Conservation (phyloP, 2,888 invertebrate species). For the Physocephala rufipes region DNA sequence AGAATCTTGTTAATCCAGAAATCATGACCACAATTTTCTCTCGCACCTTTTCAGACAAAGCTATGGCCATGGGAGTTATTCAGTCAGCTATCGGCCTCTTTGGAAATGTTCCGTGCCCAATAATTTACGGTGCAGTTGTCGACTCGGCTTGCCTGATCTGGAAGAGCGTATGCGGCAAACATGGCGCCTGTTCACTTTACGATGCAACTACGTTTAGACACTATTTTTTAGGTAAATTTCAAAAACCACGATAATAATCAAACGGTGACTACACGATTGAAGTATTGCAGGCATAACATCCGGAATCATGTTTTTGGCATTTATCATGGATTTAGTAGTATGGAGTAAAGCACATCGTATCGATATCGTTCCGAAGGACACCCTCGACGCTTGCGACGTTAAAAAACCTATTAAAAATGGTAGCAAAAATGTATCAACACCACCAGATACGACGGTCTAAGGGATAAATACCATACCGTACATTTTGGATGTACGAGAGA, state of each 20-base stretch:
- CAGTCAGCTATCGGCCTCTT: constrained; percentile 93
- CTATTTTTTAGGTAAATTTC: constrained; percentile 80
- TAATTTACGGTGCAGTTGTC: constrained; percentile 90
- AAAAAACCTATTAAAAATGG: constrained; percentile 53
- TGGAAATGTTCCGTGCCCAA: constrained; percentile 95
- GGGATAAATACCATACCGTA: no score
- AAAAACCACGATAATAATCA: no score
- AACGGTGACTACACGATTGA: no score
- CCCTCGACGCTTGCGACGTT: constrained; percentile 43
- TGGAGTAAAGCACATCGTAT: constrained; percentile 90
- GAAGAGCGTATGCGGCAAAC: constrained; percentile 81
- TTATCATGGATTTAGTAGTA: constrained; percentile 87
- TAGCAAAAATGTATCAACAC: constrained; percentile 54
- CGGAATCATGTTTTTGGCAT: constrained; percentile 84
- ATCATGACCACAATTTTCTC: no score
- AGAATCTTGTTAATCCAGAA: background rate
- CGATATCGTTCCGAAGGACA: constrained; percentile 70
- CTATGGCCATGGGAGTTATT: constrained; percentile 93
- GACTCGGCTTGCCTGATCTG: constrained; percentile 91
- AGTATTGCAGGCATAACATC: constrained; percentile 80
- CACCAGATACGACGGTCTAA: constrained; percentile 62
- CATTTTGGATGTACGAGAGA: no score
- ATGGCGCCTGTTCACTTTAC: constrained; percentile 89
- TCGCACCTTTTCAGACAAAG: constrained; percentile 75
- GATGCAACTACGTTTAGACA: constrained; percentile 84